Base-by-base conservation (phyloP, 1,140 invertebrate species). In the Penaeus chinensis region DNA sequence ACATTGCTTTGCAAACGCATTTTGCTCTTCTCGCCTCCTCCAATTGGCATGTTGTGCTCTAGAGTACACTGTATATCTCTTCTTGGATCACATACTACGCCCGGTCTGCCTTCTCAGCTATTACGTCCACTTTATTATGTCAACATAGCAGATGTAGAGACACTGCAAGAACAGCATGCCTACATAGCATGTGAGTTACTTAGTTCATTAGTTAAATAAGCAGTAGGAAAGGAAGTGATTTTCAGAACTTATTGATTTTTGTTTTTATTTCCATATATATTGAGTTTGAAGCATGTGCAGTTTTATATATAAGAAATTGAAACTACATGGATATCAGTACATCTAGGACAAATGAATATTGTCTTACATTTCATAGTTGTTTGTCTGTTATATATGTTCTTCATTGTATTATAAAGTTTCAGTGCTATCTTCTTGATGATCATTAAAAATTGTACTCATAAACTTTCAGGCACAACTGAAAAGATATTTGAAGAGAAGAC, bases 401-500 rank as follows among this genome's bases (percentile, higher is more conserved):
- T 8, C 7, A 63, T n/a, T 24, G 54, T 54, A 54, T 54, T 16
- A 54, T 54, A 10, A 16, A 54, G 54, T 16, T 54, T 54, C 16
- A 54, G 54, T 54, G 11, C 0, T 54, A 11, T 54, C 54, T 54
- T 13, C 7, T 54, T 54, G 16, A 8, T 16, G 10, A 16, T 54
- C 54, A 54, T 54, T 54, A 13, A 13, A 54, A 54, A 54, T 54
- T 54, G 10, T 13, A 13, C 54, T 54, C 8, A 13, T 54, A 13
- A 54, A 10, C 5, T 66, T 37, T 11, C 82, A 84, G 82, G 82
- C 82, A 84, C 82, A 54, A 84, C 82, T 24, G 82, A 84, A 61
- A 74, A 76, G 54, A 84, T 84, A 76, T 84, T 76, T 61, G 82
- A 84, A 76, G 82, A 84, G 71, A 84, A 84, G 47, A 60, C 37